Percentiles rank a stretch among this genome's conserved stretches.
Evolutionary conservation across 2,113 vertebrate species (phyloP).

Genomic region (Lagopus leucura): DNA sequence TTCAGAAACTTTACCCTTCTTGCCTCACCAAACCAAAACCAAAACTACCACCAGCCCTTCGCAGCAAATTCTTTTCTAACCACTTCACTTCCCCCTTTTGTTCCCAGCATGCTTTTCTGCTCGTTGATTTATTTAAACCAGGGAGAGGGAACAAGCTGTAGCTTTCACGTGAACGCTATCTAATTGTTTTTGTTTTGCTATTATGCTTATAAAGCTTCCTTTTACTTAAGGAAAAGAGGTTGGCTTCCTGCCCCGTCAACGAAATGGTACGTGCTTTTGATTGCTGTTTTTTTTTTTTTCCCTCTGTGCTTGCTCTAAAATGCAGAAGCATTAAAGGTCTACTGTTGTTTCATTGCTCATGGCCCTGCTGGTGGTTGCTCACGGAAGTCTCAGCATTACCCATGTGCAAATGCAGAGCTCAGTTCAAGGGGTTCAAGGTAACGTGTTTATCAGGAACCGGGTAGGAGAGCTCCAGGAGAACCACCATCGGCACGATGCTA

Average conservation of each 20-base stretch:
- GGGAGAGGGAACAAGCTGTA: background rate
- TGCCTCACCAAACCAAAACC: background rate
- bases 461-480: background rate
- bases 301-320: background rate
- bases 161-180: background rate
- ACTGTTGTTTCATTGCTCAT: background rate
- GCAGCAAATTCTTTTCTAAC: background rate
- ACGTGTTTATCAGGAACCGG: background rate
- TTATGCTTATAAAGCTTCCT: background rate
- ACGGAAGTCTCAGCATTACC: background rate
- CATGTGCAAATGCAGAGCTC: background rate
- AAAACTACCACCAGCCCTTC: background rate
- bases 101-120: slow-evolving; percentile 25
- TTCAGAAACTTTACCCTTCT: background rate
- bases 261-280: background rate
- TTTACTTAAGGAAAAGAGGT: background rate
- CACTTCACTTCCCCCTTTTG: background rate
- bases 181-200: background rate
- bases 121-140: slow-evolving; percentile 23
- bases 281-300: background rate
- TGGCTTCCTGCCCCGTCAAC: background rate
- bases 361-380: background rate
- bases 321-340: background rate
- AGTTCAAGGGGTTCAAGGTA: background rate
- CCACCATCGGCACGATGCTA: background rate